Base-by-base conservation (phyloP, 2,113 vertebrate species). In the Dasypus novemcinctus region DNA sequence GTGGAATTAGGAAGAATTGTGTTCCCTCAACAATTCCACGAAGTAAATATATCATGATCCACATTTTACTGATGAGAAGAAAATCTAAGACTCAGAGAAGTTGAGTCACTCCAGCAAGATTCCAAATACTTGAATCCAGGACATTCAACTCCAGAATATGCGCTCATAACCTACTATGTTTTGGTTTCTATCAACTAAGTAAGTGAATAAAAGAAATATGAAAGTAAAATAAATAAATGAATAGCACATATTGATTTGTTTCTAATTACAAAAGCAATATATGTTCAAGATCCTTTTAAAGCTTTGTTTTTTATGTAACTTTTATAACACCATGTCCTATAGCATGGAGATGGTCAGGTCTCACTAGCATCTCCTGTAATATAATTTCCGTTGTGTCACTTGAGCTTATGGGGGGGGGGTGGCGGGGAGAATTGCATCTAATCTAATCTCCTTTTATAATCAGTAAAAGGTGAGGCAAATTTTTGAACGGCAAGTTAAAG, bases 401-500 rank as follows among this genome's bases (percentile, higher is more conserved):
- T 75, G 38, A 87, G 52, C 11, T 93, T 79, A 68, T 29, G 10
- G 69, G 81, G 68, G 64, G 52, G 18, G 81, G 68, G 64, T 43
- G 18, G 46, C 8, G 81, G 89, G 90, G 66, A 49, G 46, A 59
- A 80, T 3, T 85, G 33, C 83, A 84, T 91, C 97, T 95, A 95
- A 89, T 94, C 91, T 95, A 90, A 94, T 82, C 74, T 80, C 59
- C 69, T 85, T 91, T 82, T 69, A 93, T 82, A 72, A 81, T 79
- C 43, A 79, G 83, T 82, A 89, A 57, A 52, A 88, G 85, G 63
- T 95, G 31, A 95, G 71, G 93, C 59, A 95, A 1, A 52, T 84
- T 88, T n/a, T 66, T 95, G 68, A 94, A 41, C 0, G 0, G 76
- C 68, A 89, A 96, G 71, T 46, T 95, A 85, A 88, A 5, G 23